These are phyloP conservation scores for Holocentrus rufus DNA, from an alignment of 2,797 vertebrate genomes.

Conservation along the genomic window DNA sequence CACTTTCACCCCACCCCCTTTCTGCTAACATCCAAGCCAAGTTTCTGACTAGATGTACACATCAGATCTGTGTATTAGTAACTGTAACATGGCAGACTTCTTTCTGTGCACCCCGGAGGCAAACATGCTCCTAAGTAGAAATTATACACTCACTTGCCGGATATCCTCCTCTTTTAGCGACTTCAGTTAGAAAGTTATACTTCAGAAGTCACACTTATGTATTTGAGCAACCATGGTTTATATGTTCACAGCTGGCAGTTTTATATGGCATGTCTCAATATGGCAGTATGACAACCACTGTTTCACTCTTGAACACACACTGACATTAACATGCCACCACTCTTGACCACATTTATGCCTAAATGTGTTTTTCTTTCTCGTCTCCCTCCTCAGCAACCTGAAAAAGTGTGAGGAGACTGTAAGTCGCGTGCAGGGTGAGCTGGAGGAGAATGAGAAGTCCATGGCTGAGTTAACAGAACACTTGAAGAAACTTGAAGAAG, in stretches of 20 bases:
- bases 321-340: not conserved
- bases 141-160: not conserved
- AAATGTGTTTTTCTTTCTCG: not conserved
- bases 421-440: constrained; percentile 82
- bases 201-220: too few species aligned
- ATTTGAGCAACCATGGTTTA: too few species aligned
- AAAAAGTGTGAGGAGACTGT: constrained; percentile 90
- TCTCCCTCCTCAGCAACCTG: constrained; percentile 85
- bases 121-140: not conserved
- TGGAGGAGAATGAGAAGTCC: constrained; percentile 83
- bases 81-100: not conserved
- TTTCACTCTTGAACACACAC: not conserved
- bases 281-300: too few species aligned
- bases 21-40: not conserved
- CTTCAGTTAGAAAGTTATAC: too few species aligned
- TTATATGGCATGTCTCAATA: too few species aligned
- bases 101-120: not conserved
- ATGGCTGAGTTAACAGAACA: constrained; percentile 82
- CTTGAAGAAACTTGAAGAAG: constrained; percentile 87
- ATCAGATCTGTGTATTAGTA: not conserved
- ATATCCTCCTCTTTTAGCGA: too few species aligned
- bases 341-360: not conserved
- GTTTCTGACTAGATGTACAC: not conserved
- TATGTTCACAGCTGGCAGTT: too few species aligned
- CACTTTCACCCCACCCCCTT: not conserved